Evolutionary conservation across 2,888 invertebrate genomes (phyloP).

Genomic region (Rhagium mordax): DNA sequence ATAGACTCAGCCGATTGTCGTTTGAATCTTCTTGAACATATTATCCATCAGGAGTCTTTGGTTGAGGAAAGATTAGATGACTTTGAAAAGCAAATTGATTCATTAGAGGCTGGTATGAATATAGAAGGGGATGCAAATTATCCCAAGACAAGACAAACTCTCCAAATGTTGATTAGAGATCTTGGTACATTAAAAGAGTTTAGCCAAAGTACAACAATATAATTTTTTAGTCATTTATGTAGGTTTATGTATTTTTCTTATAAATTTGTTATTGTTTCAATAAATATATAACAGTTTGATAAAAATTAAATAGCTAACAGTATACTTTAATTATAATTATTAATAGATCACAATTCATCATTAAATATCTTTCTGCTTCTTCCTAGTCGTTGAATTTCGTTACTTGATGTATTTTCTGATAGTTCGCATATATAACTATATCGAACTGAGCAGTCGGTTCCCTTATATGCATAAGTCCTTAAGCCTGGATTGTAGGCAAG

Average conservation of each 20-base stretch:
- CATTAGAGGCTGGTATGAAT: slow-evolving; percentile 76
- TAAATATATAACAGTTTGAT: neutral
- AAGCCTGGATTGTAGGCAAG: slow-evolving; percentile 77
- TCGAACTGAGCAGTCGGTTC: slow-evolving; percentile 81
- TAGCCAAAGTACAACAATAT: slow-evolving; percentile 56
- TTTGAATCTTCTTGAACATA: slow-evolving; percentile 82
- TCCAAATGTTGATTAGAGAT: slow-evolving; percentile 83
- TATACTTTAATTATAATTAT: neutral
- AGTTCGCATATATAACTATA: slow-evolving; percentile 83
- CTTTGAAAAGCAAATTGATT: slow-evolving; percentile 83
- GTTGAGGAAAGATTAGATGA: slow-evolving; percentile 81
- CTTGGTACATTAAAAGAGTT: slow-evolving; percentile 75
- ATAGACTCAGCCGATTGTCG: slow-evolving; percentile 87
- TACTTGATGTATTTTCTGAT: slow-evolving; percentile 75
- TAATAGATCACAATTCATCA: slow-evolving; percentile 39
- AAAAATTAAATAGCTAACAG: neutral
- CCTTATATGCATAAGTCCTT: slow-evolving; percentile 78
- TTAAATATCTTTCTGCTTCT: slow-evolving; percentile 61
- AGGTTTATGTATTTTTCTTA: slow-evolving; percentile 8
- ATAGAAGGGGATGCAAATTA: slow-evolving; percentile 75
- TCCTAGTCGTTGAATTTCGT: slow-evolving; percentile 73
- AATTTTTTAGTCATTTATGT: slow-evolving; percentile 35
- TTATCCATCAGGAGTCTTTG: slow-evolving; percentile 82
- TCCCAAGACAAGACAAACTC: slow-evolving; percentile 80
- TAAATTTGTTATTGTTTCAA: slow-evolving; percentile 4